Conservation (phyloP, 2,113 vertebrate species). For the Passer domesticus region DNA sequence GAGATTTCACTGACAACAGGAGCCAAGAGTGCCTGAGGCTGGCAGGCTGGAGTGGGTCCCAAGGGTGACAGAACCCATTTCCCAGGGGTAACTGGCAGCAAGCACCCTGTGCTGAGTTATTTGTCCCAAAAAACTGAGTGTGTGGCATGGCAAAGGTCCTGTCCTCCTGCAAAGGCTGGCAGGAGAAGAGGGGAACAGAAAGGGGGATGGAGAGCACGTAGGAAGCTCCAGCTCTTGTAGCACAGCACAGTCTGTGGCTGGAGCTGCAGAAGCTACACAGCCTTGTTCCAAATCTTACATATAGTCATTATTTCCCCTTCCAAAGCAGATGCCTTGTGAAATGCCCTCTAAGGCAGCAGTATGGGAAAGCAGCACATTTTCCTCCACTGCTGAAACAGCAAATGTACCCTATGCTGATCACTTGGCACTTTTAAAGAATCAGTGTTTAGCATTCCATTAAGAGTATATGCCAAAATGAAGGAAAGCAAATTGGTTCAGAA, state of each 20-base stretch:
- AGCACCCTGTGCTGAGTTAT: neutral
- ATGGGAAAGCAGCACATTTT: neutral
- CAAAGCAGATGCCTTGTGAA: neutral
- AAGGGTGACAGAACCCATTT: neutral
- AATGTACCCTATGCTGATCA: neutral
- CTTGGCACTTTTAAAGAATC: neutral
- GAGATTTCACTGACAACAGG: neutral
- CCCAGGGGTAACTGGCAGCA: neutral
- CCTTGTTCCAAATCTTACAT: neutral
- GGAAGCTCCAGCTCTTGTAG: neutral
- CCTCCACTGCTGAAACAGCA: neutral
- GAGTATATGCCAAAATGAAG: neutral
- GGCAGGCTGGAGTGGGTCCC: neutral
- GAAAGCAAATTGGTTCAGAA: neutral
- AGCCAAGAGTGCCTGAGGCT: neutral
- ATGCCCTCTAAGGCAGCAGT: neutral
- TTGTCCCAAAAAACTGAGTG: rapidly evolving
- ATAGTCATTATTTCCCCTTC: neutral
- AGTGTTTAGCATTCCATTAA: neutral
- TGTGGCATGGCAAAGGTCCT: neutral
- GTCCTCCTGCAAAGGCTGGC: neutral
- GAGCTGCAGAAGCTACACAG: neutral
- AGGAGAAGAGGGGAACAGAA: neutral
- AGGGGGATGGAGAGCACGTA: neutral
- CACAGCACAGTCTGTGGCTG: neutral